Conservation (phyloP, 2,113 vertebrate genomes). For the Machaerirhynchus nigripectus region DNA sequence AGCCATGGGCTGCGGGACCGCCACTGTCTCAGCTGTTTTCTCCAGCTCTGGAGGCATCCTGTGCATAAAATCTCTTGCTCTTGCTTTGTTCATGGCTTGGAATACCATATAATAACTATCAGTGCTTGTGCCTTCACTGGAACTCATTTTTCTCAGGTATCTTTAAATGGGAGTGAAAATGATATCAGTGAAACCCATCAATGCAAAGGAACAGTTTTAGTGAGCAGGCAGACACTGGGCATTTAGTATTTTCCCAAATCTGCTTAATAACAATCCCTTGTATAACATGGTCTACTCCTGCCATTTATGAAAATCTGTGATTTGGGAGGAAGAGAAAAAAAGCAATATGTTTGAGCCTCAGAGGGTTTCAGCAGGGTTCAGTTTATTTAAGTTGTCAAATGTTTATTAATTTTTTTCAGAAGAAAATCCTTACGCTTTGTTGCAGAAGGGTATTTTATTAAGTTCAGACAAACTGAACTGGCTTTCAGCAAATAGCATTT, state of each 20-base stretch:
- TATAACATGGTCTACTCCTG: neutral
- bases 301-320: constrained; percentile 29
- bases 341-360: neutral
- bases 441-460: constrained; percentile 49
- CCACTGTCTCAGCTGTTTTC: neutral
- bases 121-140: neutral
- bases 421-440: neutral
- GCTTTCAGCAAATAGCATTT: constrained; percentile 43
- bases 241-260: neutral
- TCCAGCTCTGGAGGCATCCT: neutral
- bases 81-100: neutral
- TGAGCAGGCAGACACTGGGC: neutral
- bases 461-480: constrained; percentile 43
- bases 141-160: constrained; percentile 20
- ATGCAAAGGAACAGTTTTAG: neutral
- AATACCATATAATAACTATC: neutral
- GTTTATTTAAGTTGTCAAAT: constrained; percentile 64
- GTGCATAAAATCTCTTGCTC: neutral
- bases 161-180: constrained; percentile 14
- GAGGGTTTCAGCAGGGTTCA: neutral
- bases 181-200: neutral
- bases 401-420: constrained; percentile 56
- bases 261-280: neutral
- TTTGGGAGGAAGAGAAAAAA: neutral
- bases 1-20: rapidly evolving